Base-by-base conservation (phyloP, 2,888 invertebrate species). In the Agrochola lota region DNA sequence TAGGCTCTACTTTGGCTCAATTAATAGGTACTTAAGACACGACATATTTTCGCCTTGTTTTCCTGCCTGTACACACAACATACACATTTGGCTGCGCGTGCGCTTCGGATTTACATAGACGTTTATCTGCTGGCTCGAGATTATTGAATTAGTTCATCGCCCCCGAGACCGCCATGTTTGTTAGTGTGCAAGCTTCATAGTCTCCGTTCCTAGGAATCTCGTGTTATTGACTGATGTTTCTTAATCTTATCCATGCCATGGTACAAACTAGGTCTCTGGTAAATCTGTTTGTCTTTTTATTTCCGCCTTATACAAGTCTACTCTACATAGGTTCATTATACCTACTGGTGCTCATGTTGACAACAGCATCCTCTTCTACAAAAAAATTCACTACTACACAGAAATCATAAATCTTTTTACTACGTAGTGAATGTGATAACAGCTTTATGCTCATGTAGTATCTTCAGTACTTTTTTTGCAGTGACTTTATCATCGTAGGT, bases 131-230 rank as follows among this genome's bases (percentile, higher is more conserved):
- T 40, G 68, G 63, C 55, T 26, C 26, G 67, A 81, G 77, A 88
- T 87, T 77, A 87, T 85, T 87, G 83, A 85, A 88, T 87, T 85
- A 82, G 87, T 87, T 88, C 85, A 87, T 75, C 85, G 87, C 85
- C 84, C 87, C 66, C 76, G 43, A 66, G 85, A 35, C 68, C 77
- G 71, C 81, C 49, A 55, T 63, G 66, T 63, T 46, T 83, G 64
- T 72, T 60, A 67, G 64, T 67, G 52, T 67, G 46, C 69, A 57
- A 55, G 55, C 23, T 55, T 55, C 55, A 55, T 55, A 55, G 55
- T 23, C 70, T 68, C 11, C 15, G n/a, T 52, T 23, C 26, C 66
- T 68, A 59, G 30, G 55, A 52, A 67, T 69, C 15, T 84, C 59
- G n/a, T 71, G 85, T 84, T 55, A 77, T 57, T 60, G 23, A 46